Conservation (phyloP, 2,888 invertebrate genomes). For the Drosophila paramelanica region DNA sequence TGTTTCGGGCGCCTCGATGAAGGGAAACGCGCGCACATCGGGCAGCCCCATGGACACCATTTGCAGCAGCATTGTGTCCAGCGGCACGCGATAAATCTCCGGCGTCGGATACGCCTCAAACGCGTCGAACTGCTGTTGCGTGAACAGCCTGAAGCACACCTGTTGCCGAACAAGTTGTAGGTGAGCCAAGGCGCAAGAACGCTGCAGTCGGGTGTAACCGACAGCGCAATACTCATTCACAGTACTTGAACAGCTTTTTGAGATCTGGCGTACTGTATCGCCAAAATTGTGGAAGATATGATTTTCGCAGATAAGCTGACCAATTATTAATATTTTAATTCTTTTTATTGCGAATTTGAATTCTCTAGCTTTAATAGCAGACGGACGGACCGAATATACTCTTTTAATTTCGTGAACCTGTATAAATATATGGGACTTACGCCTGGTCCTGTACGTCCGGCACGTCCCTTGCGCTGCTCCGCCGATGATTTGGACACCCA, state of each 20-base stretch:
- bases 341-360: too few species aligned
- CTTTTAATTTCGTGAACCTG: too few species aligned
- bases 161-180: slow-evolving; percentile 19
- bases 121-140: slow-evolving; percentile 91
- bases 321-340: too few species aligned
- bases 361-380: too few species aligned
- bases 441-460: slow-evolving; percentile 97
- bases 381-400: too few species aligned
- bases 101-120: slow-evolving; percentile 95
- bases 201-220: too few species aligned
- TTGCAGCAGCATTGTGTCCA: slow-evolving; percentile 95
- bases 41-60: slow-evolving; percentile 97
- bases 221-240: too few species aligned
- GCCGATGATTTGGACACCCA: slow-evolving; percentile 99
- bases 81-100: slow-evolving; percentile 96
- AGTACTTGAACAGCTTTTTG: too few species aligned
- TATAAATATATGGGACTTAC: slow-evolving; percentile 76
- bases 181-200: too few species aligned
- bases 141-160: slow-evolving; percentile 94
- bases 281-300: too few species aligned
- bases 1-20: slow-evolving; percentile 95
- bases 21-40: slow-evolving; percentile 96
- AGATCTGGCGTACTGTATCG: too few species aligned
- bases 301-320: too few species aligned
- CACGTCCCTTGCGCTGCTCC: slow-evolving; percentile 97